Evolutionary conservation across 2,888 invertebrate species (phyloP).

Genomic region (Desoria tigrina): DNA sequence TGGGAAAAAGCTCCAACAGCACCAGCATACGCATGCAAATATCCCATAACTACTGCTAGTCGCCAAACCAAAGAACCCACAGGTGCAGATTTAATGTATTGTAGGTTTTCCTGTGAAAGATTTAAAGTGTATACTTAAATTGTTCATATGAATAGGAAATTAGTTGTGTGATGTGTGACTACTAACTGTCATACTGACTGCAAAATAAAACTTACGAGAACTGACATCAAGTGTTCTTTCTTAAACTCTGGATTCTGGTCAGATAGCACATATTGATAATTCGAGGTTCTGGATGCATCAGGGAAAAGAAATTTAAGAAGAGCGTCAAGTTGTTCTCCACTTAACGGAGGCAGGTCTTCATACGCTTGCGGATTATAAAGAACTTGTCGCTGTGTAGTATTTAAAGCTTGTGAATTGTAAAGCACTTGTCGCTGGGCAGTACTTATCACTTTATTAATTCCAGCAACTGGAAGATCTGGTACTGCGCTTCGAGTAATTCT

Average conservation of each 20-base stretch:
- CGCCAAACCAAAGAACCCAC: conserved; percentile 79
- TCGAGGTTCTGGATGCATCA: conserved; percentile 71
- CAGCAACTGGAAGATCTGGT: conserved; percentile 50
- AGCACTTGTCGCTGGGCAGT: conserved; percentile 33
- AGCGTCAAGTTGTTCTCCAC: conserved; percentile 72
- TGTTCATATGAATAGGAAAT: no score
- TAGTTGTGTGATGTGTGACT: no score
- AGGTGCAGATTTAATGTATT: conserved; percentile 75
- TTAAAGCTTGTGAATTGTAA: conserved; percentile 49
- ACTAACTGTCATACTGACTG: no score
- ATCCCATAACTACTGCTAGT: conserved; percentile 72
- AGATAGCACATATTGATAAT: conserved; percentile 49
- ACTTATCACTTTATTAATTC: conserved; percentile 42
- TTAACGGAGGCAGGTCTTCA: conserved; percentile 70
- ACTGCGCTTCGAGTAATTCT: conserved; percentile 52
- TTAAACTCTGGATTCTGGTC: no score
- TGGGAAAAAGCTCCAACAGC: conserved; percentile 77
- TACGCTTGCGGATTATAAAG: conserved; percentile 50
- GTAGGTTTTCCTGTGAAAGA: conserved; percentile 60
- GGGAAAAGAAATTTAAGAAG: conserved; percentile 84
- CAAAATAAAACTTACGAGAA: no score
- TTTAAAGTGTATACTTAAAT: no score
- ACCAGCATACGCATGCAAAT: conserved; percentile 73
- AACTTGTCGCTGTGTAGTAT: conserved; percentile 37
- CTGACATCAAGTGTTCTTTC: no score